Conservation (phyloP, 1,140 invertebrate genomes). For the Scaptomyza montana region DNA sequence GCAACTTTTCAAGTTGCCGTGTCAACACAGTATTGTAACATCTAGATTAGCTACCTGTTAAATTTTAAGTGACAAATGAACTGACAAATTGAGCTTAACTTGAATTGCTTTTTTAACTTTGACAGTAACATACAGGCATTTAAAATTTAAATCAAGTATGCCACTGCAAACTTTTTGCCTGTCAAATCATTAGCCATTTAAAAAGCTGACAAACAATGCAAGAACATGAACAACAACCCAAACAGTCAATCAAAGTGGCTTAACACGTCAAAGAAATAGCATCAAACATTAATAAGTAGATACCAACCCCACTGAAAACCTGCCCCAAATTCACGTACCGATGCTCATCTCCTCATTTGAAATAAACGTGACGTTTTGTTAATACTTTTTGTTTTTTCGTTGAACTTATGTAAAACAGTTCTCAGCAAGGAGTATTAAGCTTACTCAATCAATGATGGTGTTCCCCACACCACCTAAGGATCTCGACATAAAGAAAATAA, state of each 20-base stretch:
- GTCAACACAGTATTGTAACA: neutral
- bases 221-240: neutral
- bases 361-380: slow-evolving; percentile 22
- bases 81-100: neutral
- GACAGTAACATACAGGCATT: neutral
- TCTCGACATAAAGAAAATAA: slow-evolving; percentile 35
- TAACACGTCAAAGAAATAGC: slow-evolving; percentile 33
- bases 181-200: slow-evolving; percentile 20
- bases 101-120: neutral
- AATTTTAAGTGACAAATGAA: neutral
- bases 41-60: neutral
- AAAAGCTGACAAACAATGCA: slow-evolving; percentile 19
- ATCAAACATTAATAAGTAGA: slow-evolving; percentile 44
- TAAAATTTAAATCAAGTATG: neutral
- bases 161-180: neutral
- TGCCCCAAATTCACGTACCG: neutral
- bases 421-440: slow-evolving; percentile 9
- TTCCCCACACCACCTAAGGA: neutral
- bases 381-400: slow-evolving; percentile 15
- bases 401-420: slow-evolving; percentile 40
- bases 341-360: neutral
- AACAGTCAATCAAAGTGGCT: slow-evolving; percentile 37
- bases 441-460: slow-evolving; percentile 38
- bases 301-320: neutral
- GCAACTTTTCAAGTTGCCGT: neutral